Base-by-base conservation (phyloP, 2,888 invertebrate genomes). In the Rotaria sp. region DNA sequence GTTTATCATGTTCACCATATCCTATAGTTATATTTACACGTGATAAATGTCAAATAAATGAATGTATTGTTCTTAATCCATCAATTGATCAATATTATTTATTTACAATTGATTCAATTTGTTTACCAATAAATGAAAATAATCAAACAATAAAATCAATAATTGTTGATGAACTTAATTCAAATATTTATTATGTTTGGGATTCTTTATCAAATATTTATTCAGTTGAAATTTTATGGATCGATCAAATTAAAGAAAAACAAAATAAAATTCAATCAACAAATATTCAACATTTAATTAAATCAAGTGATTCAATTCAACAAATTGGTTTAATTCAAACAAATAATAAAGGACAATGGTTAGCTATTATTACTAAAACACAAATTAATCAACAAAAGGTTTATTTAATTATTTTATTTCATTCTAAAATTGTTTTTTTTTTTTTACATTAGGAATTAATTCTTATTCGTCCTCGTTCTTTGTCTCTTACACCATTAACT, bases 21-120 rank as follows among this genome's bases (percentile, higher is more conserved):
- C 24, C 45, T 0, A 24, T 24, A 18, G 4, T 67, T 21, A 11
- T 80, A 24, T 80, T 45, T 13, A 80, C 45, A 80, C 26, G 26
- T 15, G 11, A 45, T 80, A 26, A 45, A 45, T 41, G 24, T 45
- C 26, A 45, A 41, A 45, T 80, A 8, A 45, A 80, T 80, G n/a
- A 80, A 45, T 80, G 26, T 45, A 7, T 80, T 41, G 5, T 45
- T 15, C 26, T 80, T 10, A 67, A 67, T 38, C 67, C 67, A n/a
- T 21, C 35, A 13, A 18, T 7, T 4, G 21, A 67, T 15, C 4
- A 67, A 8, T 35, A 35, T 67, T 67, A 35, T 45, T 80, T 80
- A 45, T 80, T 11, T 80, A 80, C 80, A 80, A 80, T 80, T 26
- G 80, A 80, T 80, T 80, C 45, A 15, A 80, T 80, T 24, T 26